phyloP scores from a whole-genome alignment of 2,113 vertebrate genomes.

The Tragelaphus imberbis region DNA sequence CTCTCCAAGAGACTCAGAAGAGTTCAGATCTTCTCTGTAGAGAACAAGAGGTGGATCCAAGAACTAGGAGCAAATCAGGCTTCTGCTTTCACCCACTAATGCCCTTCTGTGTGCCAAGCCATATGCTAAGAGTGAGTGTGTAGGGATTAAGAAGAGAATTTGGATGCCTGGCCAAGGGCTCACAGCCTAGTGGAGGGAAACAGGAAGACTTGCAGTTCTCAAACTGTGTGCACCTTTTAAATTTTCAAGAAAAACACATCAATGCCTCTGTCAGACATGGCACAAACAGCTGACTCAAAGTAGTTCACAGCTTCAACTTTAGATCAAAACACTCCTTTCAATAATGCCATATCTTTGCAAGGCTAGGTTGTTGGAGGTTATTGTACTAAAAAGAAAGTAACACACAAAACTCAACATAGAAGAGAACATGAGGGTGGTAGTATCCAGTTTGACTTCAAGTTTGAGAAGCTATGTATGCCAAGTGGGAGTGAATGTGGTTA shows the following conservation, averaged over 20 bases:
- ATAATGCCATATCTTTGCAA: background rate
- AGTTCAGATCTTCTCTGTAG: background rate
- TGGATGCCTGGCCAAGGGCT: background rate
- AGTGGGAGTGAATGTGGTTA: background rate
- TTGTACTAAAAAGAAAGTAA: background rate
- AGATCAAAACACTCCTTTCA: background rate
- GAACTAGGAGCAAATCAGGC: background rate
- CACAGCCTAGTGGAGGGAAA: background rate
- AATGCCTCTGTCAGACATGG: background rate
- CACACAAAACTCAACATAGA: background rate
- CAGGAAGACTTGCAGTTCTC: background rate
- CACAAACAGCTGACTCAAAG: background rate
- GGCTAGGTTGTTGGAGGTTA: background rate
- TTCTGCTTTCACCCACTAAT: background rate
- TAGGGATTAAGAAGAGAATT: background rate
- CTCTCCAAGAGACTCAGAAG: background rate
- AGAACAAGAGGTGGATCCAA: background rate
- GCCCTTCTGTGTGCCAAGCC: background rate
- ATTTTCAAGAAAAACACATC: slow-evolving; percentile 9
- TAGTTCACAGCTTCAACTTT: background rate
- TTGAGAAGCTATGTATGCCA: background rate
- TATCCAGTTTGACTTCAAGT: background rate
- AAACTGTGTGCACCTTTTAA: background rate
- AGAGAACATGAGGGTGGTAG: background rate
- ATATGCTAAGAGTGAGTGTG: no score